Evolutionary conservation across 2,888 invertebrate genomes (phyloP), one percentile per base, ranked within the genome.

Genomic region (Phengaris alcon): DNA sequence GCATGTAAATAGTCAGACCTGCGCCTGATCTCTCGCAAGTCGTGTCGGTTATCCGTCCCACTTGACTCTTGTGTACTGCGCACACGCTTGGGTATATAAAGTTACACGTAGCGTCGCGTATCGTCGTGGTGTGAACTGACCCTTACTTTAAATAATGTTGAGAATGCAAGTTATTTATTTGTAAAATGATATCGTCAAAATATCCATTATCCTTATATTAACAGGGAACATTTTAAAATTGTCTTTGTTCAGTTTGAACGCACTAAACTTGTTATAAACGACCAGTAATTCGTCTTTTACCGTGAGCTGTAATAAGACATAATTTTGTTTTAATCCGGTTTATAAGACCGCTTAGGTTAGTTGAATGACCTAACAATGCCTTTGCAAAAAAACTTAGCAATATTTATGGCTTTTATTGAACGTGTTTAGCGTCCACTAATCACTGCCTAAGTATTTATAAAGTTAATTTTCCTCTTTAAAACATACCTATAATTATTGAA

Each of bases 301-400:
- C 51, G 70, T 51, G 51, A 69, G 10, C 8, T 51, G 48, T 54
- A 52, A 52, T 72, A 7, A 72, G 35, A 72, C 22, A 35, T 35
- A 72, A 72, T 54, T 54, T 54, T 52, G 13, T 54, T 52, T 72
- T 51, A n/a, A 13, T 52, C 72, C 72, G 72, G 72, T 72, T 72
- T 72, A 12, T 48, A 7, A 4, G 48, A 48, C 48, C 52, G 22
- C 10, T 52, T 6, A 9, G 22, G 4, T 52, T 6, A 15, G 72
- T 72, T 72, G 72, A 72, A 72, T 35, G 54, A 72, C 72, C 72
- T 54, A 35, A 72, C 48, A 48, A 48, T 46, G 69, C 69, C 8
- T 69, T 64, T 64, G 35, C 13, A 44, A 64, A 64, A 64, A 64
- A 64, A 64, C 12, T 35, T 9, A 3, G 35, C 35, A 35, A 12